Evolutionary conservation across 2,888 invertebrate genomes (phyloP).

Genomic region (Linnaemya vulpina): DNA sequence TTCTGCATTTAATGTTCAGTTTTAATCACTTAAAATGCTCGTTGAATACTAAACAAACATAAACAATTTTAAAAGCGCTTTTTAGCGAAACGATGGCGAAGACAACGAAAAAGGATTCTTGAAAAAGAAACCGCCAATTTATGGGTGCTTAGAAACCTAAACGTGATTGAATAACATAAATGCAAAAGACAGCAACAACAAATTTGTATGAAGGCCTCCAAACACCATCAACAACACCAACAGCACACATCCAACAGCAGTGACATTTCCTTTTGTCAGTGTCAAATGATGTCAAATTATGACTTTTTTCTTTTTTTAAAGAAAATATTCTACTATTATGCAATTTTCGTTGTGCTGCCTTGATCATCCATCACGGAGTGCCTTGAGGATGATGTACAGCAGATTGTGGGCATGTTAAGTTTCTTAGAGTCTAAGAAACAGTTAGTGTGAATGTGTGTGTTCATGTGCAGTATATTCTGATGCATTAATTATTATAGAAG

Average conservation of each 20-base stretch:
- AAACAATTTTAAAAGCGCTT: slow-evolving; percentile 56
- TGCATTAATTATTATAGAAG: no score
- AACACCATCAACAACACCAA: slow-evolving; percentile 18
- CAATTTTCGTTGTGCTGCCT: slow-evolving; percentile 55
- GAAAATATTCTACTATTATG: slow-evolving; percentile 68
- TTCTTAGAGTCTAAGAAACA: not conserved
- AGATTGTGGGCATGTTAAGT: not conserved
- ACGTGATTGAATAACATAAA: slow-evolving; percentile 67
- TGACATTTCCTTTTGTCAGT: slow-evolving; percentile 75
- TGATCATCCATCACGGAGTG: slow-evolving; percentile 45
- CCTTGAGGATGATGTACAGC: not conserved
- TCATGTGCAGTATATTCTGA: no score
- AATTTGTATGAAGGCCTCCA: slow-evolving; percentile 11
- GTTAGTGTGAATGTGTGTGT: no score
- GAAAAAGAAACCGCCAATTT: slow-evolving; percentile 71
- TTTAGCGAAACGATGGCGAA: slow-evolving; percentile 28
- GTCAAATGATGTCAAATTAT: slow-evolving; percentile 73
- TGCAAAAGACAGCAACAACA: slow-evolving; percentile 37
- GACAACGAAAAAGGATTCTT: slow-evolving; percentile 60
- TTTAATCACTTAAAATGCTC: slow-evolving; percentile 70
- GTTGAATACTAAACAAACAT: slow-evolving; percentile 67
- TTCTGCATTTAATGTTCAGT: slow-evolving; percentile 65
- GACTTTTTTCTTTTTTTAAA: slow-evolving; percentile 62
- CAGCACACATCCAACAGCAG: slow-evolving; percentile 51
- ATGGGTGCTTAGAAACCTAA: slow-evolving; percentile 70